Evolutionary conservation across 2,797 vertebrate genomes (phyloP).

Genomic region (Enteromius treurensis): DNA sequence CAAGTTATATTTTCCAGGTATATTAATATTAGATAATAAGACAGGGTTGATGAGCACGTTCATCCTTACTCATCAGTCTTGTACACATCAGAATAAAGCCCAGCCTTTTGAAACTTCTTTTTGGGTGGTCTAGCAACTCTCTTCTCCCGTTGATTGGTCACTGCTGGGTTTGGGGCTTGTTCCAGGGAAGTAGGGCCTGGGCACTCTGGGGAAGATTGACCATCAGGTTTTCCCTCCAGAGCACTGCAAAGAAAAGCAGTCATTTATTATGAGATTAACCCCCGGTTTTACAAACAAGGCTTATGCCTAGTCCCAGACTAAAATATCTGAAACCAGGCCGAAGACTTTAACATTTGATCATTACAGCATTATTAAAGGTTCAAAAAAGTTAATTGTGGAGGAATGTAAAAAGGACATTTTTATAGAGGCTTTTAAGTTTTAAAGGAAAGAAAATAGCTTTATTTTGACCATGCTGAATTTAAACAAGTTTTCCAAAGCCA

Average conservation of each 20-base stretch:
- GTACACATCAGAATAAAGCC: conserved; percentile 97
- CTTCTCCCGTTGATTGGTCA: conserved; percentile 87
- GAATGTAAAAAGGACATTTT: background rate
- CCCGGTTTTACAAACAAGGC: background rate
- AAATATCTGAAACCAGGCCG: background rate
- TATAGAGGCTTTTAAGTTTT: background rate
- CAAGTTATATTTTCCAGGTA: background rate
- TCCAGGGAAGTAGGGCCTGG: conserved; percentile 73
- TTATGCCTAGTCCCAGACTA: background rate
- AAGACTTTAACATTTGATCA: background rate
- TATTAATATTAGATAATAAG: background rate
- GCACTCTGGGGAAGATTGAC: conserved; percentile 77
- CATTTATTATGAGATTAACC: conserved; percentile 49
- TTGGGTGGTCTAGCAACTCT: conserved; percentile 93
- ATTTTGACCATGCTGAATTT: background rate
- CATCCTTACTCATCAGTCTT: conserved; percentile 93
- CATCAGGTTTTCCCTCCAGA: conserved; percentile 77
- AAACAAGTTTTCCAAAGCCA: background rate
- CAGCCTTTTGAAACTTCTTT: conserved; percentile 99
- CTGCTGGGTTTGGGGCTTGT: conserved; percentile 76
- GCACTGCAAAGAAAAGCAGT: conserved; percentile 73
- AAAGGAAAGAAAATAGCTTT: background rate
- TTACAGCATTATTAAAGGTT: background rate
- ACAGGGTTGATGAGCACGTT: background rate
- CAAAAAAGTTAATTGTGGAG: background rate